A percentile compares a stretch with the other conserved stretches of the same genome.
phyloP scores from a whole-genome alignment of 1,140 invertebrate species.

The Bilobella aurantiaca region DNA sequence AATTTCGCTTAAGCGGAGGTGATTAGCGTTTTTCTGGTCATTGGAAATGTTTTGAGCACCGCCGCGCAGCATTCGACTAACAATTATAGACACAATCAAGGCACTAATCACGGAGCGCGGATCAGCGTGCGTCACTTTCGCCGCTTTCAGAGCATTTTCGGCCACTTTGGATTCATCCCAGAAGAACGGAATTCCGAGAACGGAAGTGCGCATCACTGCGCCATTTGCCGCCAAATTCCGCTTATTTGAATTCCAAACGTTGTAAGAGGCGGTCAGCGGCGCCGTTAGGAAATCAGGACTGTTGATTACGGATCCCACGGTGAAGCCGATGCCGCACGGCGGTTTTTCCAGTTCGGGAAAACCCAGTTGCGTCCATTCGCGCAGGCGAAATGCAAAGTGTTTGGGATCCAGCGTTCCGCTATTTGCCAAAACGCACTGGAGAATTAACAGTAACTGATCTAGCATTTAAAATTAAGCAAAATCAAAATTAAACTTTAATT shows the following conservation, averaged over 20 bases:
- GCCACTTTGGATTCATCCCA: slow-evolving; percentile 24
- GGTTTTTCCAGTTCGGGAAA: slow-evolving; percentile 23
- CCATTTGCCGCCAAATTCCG: slow-evolving; percentile 25
- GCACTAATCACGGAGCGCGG: slow-evolving; percentile 16
- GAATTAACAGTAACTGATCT: slow-evolving; percentile 20
- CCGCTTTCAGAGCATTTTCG: slow-evolving; percentile 15
- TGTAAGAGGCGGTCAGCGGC: slow-evolving; percentile 10
- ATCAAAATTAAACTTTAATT: too few species aligned
- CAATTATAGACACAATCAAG: slow-evolving; percentile 5
- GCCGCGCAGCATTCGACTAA: slow-evolving; percentile 9
- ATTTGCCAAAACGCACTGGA: slow-evolving; percentile 17
- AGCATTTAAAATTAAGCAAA: background rate
- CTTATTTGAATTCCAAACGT: slow-evolving; percentile 14
- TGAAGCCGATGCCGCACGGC: slow-evolving; percentile 22
- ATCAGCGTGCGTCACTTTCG: slow-evolving; percentile 27
- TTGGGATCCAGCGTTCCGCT: slow-evolving; percentile 11
- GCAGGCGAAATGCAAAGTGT: slow-evolving; percentile 19
- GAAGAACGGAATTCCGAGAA: slow-evolving; percentile 21
- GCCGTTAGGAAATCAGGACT: slow-evolving; percentile 12
- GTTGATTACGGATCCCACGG: slow-evolving; percentile 12
- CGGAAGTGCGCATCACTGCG: slow-evolving; percentile 23
- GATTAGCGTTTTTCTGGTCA: too few species aligned
- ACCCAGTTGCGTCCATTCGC: slow-evolving; percentile 19
- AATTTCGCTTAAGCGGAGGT: too few species aligned
- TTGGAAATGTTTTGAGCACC: too few species aligned